Evolutionary conservation across 2,888 invertebrate genomes (phyloP), one percentile per base, ranked within the genome.

Genomic region (Eupithecia abbreviata): DNA sequence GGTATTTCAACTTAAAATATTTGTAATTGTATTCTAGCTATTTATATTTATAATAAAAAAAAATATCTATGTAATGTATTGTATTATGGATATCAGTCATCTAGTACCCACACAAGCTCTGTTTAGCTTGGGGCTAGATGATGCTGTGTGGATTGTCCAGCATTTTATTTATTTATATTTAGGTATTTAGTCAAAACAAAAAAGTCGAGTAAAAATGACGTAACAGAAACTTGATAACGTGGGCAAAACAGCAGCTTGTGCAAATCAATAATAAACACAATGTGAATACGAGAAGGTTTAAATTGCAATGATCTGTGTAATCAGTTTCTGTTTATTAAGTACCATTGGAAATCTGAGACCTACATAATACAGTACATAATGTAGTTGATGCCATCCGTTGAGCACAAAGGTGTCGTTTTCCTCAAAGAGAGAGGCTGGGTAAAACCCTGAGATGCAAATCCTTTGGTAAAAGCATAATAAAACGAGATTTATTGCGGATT

Each of bases 361-460:
- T 30, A 30, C 30, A 30, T 30, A 30, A 30, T 30, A 30, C 30
- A 30, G 30, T 30, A 30, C 30, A 30, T 30, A 30, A 30, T 30
- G 30, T 6, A 4, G 15, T 9, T 18, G 55, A 18, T 18, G 10
- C 10, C 18, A 10, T 58, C 58, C 18, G 18, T 10, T 10, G 58
- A 18, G 18, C 18, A 30, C 9, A 2, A 10, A 10, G n/a, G 4
- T 30, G 2, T 10, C 30, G 18, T 62, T 62, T 30, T 62, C 62
- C 62, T 62, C 30, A 10, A 62, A 30, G 62, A 62, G 62, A 62
- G 62, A 62, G 62, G n/a, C 30, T 62, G 18, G 62, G 62, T 62
- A 30, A 62, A 62, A 62, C 62, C 62, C 62, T 12, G 62, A 62
- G 30, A 18, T 58, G 18, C 10, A 30, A 62, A 58, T 12, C 62